Base-by-base conservation (phyloP, 2,888 invertebrate species). In the Metopia argyrocephala region DNA sequence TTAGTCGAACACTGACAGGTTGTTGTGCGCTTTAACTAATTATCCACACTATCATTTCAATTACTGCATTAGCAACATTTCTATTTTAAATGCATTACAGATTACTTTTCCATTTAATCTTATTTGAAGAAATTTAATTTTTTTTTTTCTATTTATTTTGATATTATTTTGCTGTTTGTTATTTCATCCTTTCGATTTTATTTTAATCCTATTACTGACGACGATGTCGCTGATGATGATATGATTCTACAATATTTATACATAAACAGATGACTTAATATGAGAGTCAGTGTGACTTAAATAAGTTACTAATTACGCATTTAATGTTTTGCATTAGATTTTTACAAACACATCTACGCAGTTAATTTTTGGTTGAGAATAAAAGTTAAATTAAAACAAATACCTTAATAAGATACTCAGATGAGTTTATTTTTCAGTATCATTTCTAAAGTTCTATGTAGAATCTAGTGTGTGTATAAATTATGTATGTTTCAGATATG, bases 251-350 rank as follows among this genome's bases (percentile, higher is more conserved):
- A n/a, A n/a, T n/a, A 69, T 61, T 61, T 12, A 68, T n/a, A 68
- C 18, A 21, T 21, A n/a, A n/a, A 31, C 38, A 52, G 57, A 45
- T 61, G 50, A 54, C n/a, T 64, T n/a, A 18, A 56, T 61, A 61
- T 21, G 23, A 27, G 48, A 70, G 0, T 59, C 9, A 23, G 15
- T 31, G 18, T 12, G n/a, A 6, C 25, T 15, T 7, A 45, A 56
- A 48, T 65, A 27, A 27, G 50, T 27, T 76, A 80, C 82, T 85
- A 82, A 87, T 86, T 86, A 84, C 83, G 75, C 74, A 83, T 83
- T 83, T 85, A 87, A 87, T 86, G 86, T 85, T 84, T 83, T 86
- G 85, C 84, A 87, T 84, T 86, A 84, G 84, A 86, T 84, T 85
- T 85, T 82, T 45, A n/a, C 45, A 20, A 48, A 48, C 15, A 48